Evolutionary conservation across 2,888 invertebrate species (phyloP).

Genomic region (Drosophila monieri): DNA sequence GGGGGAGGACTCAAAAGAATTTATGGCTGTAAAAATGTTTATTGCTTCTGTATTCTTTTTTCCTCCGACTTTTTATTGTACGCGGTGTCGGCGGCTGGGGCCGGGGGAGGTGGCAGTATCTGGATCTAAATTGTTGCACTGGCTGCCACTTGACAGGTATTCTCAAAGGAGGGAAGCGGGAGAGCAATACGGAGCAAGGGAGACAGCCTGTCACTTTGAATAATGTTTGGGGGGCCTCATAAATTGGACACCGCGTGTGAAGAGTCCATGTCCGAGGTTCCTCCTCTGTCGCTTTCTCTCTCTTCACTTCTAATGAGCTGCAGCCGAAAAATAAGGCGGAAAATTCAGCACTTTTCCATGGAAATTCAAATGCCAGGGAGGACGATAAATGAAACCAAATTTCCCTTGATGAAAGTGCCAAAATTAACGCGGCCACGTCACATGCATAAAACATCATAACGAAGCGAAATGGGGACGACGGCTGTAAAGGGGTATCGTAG

Average conservation of each 20-base stretch:
- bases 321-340: constrained; percentile 10
- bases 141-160: constrained; percentile 59
- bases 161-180: constrained; percentile 42
- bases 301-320: constrained; percentile 55
- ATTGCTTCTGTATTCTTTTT: constrained; percentile 63
- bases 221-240: constrained; percentile 55
- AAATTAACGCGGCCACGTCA: constrained; percentile 45
- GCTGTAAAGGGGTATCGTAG: background rate
- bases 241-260: constrained; percentile 56
- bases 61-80: constrained; percentile 17
- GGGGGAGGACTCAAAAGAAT: constrained; percentile 55
- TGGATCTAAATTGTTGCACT: constrained; percentile 44
- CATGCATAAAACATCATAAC: constrained; percentile 33
- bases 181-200: background rate
- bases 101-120: constrained; percentile 6
- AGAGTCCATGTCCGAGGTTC: constrained; percentile 34
- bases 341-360: constrained; percentile 53
- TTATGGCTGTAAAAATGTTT: constrained; percentile 77
- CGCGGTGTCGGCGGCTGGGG: constrained; percentile 4
- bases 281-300: background rate
- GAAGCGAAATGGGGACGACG: background rate
- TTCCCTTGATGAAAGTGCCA: constrained; percentile 44
- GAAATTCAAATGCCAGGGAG: constrained; percentile 1
- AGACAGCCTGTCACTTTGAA: constrained; percentile 61
- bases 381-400: constrained; percentile 23